Evolutionary conservation across 1,140 invertebrate genomes (phyloP).

Genomic region (Eulimnadia texana): DNA sequence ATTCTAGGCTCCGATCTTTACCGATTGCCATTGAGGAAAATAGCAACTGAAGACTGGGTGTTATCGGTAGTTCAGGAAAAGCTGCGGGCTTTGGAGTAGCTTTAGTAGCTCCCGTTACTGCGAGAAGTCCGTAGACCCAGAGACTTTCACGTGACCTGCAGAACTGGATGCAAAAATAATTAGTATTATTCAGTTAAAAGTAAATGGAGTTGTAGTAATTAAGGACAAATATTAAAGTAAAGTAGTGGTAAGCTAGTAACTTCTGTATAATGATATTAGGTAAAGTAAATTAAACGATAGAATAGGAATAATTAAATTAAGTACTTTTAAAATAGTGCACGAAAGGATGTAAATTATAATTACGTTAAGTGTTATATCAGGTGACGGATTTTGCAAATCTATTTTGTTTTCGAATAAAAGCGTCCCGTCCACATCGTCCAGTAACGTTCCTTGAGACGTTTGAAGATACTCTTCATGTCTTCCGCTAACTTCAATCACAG

Average conservation of each 20-base stretch:
- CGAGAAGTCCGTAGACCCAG: neutral
- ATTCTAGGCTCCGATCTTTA: neutral
- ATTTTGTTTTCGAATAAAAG: neutral
- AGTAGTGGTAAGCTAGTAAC: no score
- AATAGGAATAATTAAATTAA: neutral
- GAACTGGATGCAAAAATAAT: neutral
- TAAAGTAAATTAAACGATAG: no score
- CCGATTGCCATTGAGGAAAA: neutral
- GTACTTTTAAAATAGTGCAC: no score
- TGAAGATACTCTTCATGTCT: neutral
- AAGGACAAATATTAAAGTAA: no score
- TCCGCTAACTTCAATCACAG: conserved; percentile 5
- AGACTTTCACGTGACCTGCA: neutral
- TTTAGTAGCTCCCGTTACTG: neutral
- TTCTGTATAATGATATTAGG: no score
- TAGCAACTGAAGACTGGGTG: neutral
- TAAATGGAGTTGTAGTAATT: no score
- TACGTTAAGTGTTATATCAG: conserved; percentile 4
- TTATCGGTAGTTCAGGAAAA: neutral
- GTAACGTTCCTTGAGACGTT: neutral
- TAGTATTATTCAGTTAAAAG: neutral
- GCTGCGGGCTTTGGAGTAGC: neutral
- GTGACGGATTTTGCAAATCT: neutral
- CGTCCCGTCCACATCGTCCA: conserved; percentile 3
- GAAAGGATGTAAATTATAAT: neutral